Evolutionary conservation across 1,140 invertebrate genomes (phyloP).

Genomic region (Philopotamus ludificatus): DNA sequence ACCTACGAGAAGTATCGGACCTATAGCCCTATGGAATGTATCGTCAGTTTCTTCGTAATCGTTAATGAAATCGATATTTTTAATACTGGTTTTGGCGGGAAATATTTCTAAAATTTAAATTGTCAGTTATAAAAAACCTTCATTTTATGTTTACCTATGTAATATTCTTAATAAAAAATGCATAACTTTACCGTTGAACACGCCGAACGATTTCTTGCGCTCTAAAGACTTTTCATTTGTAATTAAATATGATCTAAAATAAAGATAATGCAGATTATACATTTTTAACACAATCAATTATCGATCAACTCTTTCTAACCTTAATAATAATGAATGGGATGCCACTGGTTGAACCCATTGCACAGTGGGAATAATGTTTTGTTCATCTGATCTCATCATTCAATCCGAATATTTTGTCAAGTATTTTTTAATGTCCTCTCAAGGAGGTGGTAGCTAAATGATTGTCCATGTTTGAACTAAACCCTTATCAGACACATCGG

Average conservation of each 20-base stretch:
- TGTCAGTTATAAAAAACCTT: not conserved
- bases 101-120: constrained; percentile 21
- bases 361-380: no score
- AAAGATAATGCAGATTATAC: not conserved
- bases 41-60: constrained; percentile 15
- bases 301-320: not conserved
- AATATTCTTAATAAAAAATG: not conserved
- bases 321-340: not conserved
- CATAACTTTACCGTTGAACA: constrained; percentile 6
- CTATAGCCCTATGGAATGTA: constrained; percentile 34
- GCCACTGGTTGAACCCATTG: constrained; percentile 10
- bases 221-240: not conserved
- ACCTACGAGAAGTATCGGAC: constrained; percentile 28
- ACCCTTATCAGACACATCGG: no score
- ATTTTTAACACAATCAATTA: no score
- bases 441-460: no score
- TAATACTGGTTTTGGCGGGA: constrained; percentile 3
- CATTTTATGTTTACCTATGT: not conserved
- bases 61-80: constrained; percentile 1
- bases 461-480: no score
- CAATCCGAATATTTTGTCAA: no score
- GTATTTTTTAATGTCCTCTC: no score
- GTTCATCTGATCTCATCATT: no score
- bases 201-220: not conserved
- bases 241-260: not conserved